Evolutionary conservation across 2,888 invertebrate genomes (phyloP), one percentile per base, ranked within the genome.

Genomic region (Caenorhabditis sp.): DNA sequence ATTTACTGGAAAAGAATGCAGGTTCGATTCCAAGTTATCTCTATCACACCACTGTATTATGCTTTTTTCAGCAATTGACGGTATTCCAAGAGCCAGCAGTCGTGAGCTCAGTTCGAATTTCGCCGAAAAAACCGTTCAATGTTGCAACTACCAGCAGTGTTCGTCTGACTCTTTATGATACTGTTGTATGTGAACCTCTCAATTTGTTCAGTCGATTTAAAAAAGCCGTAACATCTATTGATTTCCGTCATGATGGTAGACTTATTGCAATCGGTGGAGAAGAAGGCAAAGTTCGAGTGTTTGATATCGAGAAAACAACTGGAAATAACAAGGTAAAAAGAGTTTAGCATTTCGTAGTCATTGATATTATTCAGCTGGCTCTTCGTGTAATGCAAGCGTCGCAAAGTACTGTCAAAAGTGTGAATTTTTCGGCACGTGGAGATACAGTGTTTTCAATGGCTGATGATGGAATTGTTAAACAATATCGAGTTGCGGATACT

Each of bases 71-170:
- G 77, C 83, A 85, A 67, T 58, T 82, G 59, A 67, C 85, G 1
- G 84, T 87, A 17, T 86, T 80, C 0, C 95, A 96, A 89, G 96
- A 97, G 89, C 94, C 93, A 89, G 95, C 95, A 25, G 92, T 94
- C 0, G 93, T 97, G 64, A 94, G 95, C 87, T 93, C 93, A 86
- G 91, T 97, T 54, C 93, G 95, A 88, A 94, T 97, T 87, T 93
- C 94, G 73, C 94, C 94, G 0, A 91, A 92, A 12, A 93, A 94
- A 86, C 95, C 96, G 0, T 92, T 94, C 90, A 92, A 93, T 88
- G 94, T 96, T 90, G 95, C 95, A 8, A 93, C 95, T 21, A 95
- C 97, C 64, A 94, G 93, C 88, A 95, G 95, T 57, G 77, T 84
- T 53, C 75, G 85, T 63, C 70, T 83, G 20, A 74, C 82, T 2